A percentile compares a stretch with the other conserved stretches of the same genome.
Conservation (phyloP, 1,140 invertebrate genomes). For the Physella acuta region DNA sequence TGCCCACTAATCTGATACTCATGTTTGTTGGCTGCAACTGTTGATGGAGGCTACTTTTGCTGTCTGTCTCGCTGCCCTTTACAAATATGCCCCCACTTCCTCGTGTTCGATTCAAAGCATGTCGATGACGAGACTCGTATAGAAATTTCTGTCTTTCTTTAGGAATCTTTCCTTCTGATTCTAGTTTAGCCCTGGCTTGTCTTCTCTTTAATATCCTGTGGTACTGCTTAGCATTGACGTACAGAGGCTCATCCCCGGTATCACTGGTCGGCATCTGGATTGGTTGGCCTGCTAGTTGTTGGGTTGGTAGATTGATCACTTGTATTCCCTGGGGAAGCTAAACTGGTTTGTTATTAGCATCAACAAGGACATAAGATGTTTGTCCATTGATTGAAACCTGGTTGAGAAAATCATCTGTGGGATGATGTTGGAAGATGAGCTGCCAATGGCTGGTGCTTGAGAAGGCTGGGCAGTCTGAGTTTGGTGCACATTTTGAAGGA, state of each 20-base stretch:
- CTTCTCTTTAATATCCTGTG: conserved; percentile 60
- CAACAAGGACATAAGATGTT: conserved; percentile 53
- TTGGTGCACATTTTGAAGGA: conserved; percentile 25
- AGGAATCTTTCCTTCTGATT: conserved; percentile 82
- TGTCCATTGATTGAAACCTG: conserved; percentile 55
- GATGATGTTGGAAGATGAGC: conserved; percentile 29
- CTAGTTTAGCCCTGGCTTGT: conserved; percentile 59
- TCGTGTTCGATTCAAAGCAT: conserved; percentile 95
- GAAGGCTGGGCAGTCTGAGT: conserved; percentile 18
- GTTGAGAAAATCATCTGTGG: conserved; percentile 55
- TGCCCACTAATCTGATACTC: conserved; percentile 6
- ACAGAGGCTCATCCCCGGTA: conserved; percentile 53
- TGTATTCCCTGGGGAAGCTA: conserved; percentile 55
- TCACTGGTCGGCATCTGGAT: conserved; percentile 49
- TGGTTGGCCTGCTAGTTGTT: conserved; percentile 41
- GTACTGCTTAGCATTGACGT: conserved; percentile 88
- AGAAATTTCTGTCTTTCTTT: conserved; percentile 98
- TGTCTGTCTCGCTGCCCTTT: conserved; percentile 25
- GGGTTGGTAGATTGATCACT: conserved; percentile 53
- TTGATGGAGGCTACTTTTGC: not conserved
- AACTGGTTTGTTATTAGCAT: conserved; percentile 55
- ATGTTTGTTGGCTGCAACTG: conserved; percentile 1
- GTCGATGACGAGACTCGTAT: conserved; percentile 95
- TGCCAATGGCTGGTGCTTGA: conserved; percentile 22
- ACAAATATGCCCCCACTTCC: conserved; percentile 82